Conservation (phyloP, 1,140 invertebrate genomes). For the Medauroidea extradentata region DNA sequence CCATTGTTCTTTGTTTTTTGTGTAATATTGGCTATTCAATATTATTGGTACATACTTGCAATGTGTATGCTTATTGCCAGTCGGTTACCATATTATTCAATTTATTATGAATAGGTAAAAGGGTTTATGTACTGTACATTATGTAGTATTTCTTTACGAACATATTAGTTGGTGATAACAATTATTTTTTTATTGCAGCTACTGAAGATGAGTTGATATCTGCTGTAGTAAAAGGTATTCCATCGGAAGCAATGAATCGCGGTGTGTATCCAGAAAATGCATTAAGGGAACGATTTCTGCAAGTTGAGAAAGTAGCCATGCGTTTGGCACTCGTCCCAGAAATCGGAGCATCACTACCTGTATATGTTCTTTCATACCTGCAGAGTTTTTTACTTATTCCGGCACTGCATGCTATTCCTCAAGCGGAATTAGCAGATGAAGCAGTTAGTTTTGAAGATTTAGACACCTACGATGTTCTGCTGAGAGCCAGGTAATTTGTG, state of each 20-base stretch:
- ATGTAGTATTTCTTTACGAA: too few species aligned
- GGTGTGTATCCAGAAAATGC: constrained; percentile 84
- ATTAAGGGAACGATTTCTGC: constrained; percentile 77
- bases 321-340: constrained; percentile 80
- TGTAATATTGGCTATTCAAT: too few species aligned
- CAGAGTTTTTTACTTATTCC: constrained; percentile 68
- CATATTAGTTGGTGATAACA: too few species aligned
- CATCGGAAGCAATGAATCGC: constrained; percentile 64
- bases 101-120: too few species aligned
- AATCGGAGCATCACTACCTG: constrained; percentile 66
- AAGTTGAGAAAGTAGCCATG: constrained; percentile 64
- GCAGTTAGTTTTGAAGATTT: constrained; percentile 62
- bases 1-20: too few species aligned
- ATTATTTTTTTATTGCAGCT: constrained; percentile 44
- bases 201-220: constrained; percentile 65
- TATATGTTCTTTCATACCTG: constrained; percentile 84
- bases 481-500: constrained; percentile 67
- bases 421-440: constrained; percentile 63
- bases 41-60: too few species aligned
- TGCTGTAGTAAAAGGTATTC: constrained; percentile 70
- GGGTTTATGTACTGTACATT: too few species aligned
- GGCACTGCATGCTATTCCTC: constrained; percentile 59
- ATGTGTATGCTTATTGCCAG: too few species aligned
- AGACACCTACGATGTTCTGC: constrained; percentile 83
- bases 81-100: too few species aligned